Percentiles rank a stretch among this genome's conserved stretches.
These are phyloP conservation scores for Dermolepida albohirtum DNA, from an alignment of 2,888 invertebrate genomes.

Conservation along the genomic window DNA sequence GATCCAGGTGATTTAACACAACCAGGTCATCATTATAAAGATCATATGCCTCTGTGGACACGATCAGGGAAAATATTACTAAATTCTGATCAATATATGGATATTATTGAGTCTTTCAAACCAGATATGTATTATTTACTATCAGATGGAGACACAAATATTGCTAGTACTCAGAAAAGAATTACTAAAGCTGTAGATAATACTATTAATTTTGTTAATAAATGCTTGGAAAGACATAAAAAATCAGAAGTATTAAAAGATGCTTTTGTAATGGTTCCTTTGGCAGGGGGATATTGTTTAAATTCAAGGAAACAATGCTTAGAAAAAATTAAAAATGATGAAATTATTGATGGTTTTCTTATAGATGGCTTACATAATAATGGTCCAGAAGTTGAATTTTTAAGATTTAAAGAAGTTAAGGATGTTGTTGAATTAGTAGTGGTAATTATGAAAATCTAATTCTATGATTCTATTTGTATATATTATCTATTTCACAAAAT, in stretches of 20 bases:
- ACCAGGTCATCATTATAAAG: slow-evolving; percentile 78
- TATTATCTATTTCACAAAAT: background rate
- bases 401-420: slow-evolving; percentile 68
- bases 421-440: slow-evolving; percentile 73
- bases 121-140: slow-evolving; percentile 87
- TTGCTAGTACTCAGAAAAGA: slow-evolving; percentile 76
- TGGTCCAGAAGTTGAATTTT: slow-evolving; percentile 71
- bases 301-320: slow-evolving; percentile 75
- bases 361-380: slow-evolving; percentile 86
- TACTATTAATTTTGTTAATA: slow-evolving; percentile 75
- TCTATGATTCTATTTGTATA: background rate
- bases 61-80: slow-evolving; percentile 80
- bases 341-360: slow-evolving; percentile 77
- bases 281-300: slow-evolving; percentile 81
- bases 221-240: slow-evolving; percentile 75
- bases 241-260: slow-evolving; percentile 67
- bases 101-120: slow-evolving; percentile 78
- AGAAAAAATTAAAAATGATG: slow-evolving; percentile 69
- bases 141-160: slow-evolving; percentile 81
- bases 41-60: slow-evolving; percentile 82
- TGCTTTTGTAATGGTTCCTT: slow-evolving; percentile 72
- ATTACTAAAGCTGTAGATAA: slow-evolving; percentile 77
- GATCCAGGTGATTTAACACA: slow-evolving; percentile 77
- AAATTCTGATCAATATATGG: slow-evolving; percentile 77
- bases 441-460: slow-evolving; percentile 65